Base-by-base conservation (phyloP, 2,888 invertebrate species). In the Biston stratarius region DNA sequence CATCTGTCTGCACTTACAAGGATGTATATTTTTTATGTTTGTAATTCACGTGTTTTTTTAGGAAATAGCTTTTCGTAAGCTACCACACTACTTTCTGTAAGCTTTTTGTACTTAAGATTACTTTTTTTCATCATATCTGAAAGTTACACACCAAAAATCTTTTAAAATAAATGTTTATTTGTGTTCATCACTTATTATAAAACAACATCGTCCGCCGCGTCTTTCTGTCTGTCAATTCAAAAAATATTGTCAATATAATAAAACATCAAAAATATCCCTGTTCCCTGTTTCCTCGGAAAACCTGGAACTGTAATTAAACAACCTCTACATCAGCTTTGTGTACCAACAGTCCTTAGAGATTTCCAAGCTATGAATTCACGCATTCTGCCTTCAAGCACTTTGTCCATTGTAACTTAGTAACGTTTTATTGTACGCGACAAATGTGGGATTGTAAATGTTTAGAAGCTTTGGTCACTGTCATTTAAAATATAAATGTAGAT, bases 1-100 rank as follows among this genome's bases (percentile, higher is more conserved):
- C 47, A 14, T 58, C 42, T 42, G 10, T 63, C 12, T 24, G 51
- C 59, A 59, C 53, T 64, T 63, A 38, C 34, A 53, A 14, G 33
- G 15, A 58, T 15, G 48, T 36, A 33, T n/a, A 34, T 44, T 38
- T 36, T 34, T 57, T 44, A 6, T 44, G n/a, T 0, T 45, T 8
- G 12, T 14, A 6, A 14, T 7, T 9, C 11, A 33, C n/a, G 6
- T 12, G 12, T 15, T 2, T 15, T 10, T 51, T 34, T 6, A 10
- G 7, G 10, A 34, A 12, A 9, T 48, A 15, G 24, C 3, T 9
- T 5, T 38, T 6, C 9, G 6, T 38, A 24, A 24, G 24, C 24
- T 24, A 24, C 24, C 24, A 24, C 24, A 24, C 24, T 24, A 3
- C 3, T 24, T 24, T 24, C 24, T 3, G 24, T 24, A 24, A 24